These are phyloP conservation scores for Mizuhopecten yessoensis DNA, from an alignment of 1,140 invertebrate genomes.

Conservation along the genomic window DNA sequence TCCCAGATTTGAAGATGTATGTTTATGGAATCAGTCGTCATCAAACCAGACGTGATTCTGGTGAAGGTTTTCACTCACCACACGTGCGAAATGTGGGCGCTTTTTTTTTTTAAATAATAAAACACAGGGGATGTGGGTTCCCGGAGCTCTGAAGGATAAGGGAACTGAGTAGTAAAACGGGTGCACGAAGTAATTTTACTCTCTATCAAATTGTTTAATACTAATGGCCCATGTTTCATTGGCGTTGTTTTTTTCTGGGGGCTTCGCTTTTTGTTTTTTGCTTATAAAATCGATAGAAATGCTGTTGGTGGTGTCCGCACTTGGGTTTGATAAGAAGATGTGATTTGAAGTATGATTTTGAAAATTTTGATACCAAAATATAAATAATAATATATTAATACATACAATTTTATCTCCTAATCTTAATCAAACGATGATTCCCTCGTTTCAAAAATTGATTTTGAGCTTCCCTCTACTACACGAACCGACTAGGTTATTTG, in stretches of 20 bases:
- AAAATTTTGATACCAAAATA: too few relatives aligned
- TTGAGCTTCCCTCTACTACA: background rate
- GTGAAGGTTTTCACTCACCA: background rate
- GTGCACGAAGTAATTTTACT: background rate
- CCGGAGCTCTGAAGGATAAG: background rate
- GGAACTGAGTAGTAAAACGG: background rate
- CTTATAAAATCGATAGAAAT: background rate
- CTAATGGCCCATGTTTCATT: background rate
- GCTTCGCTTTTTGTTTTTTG: background rate
- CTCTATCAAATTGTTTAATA: constrained; percentile 20
- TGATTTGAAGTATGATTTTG: background rate
- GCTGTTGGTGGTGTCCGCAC: background rate
- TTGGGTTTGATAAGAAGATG: background rate
- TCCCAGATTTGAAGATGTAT: background rate
- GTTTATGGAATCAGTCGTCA: background rate
- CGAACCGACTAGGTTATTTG: background rate
- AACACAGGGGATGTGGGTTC: background rate
- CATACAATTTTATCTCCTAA: background rate
- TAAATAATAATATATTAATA: background rate
- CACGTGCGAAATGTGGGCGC: background rate
- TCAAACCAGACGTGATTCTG: background rate
- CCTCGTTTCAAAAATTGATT: constrained; percentile 14
- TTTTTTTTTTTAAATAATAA: background rate
- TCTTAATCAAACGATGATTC: constrained; percentile 22
- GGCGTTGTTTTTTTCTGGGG: background rate